Evolutionary conservation across 2,113 vertebrate genomes (phyloP), one percentile per base, ranked within the genome.

Genomic region (Ceyx melanurus): DNA sequence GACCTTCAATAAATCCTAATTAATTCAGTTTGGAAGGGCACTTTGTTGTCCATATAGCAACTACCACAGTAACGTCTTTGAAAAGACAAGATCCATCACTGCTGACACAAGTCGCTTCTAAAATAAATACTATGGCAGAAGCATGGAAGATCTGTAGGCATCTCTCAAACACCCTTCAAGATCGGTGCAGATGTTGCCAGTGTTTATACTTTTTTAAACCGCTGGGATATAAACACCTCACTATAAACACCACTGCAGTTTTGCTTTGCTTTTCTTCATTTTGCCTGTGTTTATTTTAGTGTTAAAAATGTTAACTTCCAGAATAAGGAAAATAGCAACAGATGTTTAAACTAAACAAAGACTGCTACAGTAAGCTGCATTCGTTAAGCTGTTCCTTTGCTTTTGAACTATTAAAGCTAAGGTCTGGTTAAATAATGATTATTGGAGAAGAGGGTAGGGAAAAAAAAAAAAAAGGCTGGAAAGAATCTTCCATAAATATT

Each of bases 281-380:
- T 96, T 95, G 84, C 86, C 74, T 79, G 74, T 95, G 93, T 96
- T 97, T 97, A 97, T 95, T 97, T 95, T 97, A 95, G 91, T 94
- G 96, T 94, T 97, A 98, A 96, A 95, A 96, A 97, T 54, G 76
- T 97, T 96, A 96, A 96, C 95, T 95, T 96, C 94, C 87, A 93
- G 95, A 97, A 94, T 78, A 93, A 97, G 87, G 93, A 96, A 96
- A 97, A 97, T 7, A 93, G 94, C 90, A 97, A 90, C 96, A 97
- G 95, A 96, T 96, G 97, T 92, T 92, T 58, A 96, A 97, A 53
- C 91, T 94, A 96, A 97, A 97, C 94, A 96, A 86, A 92, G 82
- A 25, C 37, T 82, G 89, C 45, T 33, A 46, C 13, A 95, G 50
- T 23, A 80, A 54, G 79, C 31, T 9, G 13, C 65, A 73, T 53